A percentile compares a stretch with the other conserved stretches of the same genome.
Evolutionary conservation across 2,888 invertebrate species (phyloP).

Genomic region (Cyrtodaria siliqua): DNA sequence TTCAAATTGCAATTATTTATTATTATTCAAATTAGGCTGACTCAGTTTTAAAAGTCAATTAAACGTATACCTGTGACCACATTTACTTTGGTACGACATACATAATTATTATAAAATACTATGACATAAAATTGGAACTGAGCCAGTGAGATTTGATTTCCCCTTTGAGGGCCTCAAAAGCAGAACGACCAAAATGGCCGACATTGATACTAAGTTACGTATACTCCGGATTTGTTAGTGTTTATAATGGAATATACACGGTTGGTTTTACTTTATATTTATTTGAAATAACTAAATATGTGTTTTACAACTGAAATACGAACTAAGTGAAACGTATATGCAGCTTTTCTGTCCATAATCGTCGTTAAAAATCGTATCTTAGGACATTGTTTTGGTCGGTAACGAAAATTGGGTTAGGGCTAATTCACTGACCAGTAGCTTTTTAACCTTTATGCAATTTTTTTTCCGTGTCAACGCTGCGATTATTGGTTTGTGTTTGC

Average conservation of each 20-base stretch:
- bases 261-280: conserved; percentile 7
- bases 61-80: too few species aligned
- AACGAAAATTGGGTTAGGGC: conserved; percentile 48
- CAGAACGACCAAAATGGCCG: conserved; percentile 62
- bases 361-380: conserved; percentile 31
- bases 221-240: conserved; percentile 1
- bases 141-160: neutral
- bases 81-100: too few species aligned
- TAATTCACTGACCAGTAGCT: conserved; percentile 31
- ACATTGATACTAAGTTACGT: conserved; percentile 24
- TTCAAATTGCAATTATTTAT: too few species aligned
- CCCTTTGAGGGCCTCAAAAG: conserved; percentile 18
- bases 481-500: neutral
- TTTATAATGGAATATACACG: conserved; percentile 11
- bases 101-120: too few species aligned
- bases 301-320: neutral
- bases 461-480: neutral
- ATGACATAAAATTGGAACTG: too few species aligned
- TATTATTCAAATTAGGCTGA: too few species aligned
- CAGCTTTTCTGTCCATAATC: neutral
- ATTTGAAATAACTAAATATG: neutral
- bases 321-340: neutral
- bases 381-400: conserved; percentile 60
- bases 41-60: too few species aligned
- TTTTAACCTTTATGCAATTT: neutral